These are phyloP conservation scores for Sciaenops ocellatus DNA, from an alignment of 2,797 vertebrate genomes.

Conservation along the genomic window DNA sequence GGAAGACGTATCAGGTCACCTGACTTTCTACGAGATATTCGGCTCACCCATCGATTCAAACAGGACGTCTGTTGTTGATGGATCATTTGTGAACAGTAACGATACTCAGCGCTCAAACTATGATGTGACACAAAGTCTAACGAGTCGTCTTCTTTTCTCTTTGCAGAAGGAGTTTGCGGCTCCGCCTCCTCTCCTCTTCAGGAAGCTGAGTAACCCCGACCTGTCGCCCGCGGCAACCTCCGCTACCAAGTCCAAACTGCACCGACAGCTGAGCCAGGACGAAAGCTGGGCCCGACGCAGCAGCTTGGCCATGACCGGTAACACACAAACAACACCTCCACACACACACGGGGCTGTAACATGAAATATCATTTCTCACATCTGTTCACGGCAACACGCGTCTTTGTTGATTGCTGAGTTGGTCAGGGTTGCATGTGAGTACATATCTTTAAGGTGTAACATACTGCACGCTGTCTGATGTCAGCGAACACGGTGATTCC, in stretches of 20 bases:
- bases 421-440: no score
- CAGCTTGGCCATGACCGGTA: conserved; percentile 94
- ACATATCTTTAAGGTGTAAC: no score
- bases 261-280: conserved; percentile 96
- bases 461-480: no score
- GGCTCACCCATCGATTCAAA: no score
- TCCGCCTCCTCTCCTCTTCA: conserved; percentile 90
- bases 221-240: conserved; percentile 90
- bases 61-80: not conserved
- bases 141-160: not conserved
- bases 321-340: not conserved
- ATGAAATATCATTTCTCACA: no score
- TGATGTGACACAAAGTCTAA: not conserved
- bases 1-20: no score
- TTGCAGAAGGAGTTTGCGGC: conserved; percentile 87
- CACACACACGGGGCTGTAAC: not conserved
- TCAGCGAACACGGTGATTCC: no score
- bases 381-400: not conserved
- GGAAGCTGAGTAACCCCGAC: conserved; percentile 98
- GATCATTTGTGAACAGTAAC: not conserved
- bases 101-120: not conserved
- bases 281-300: conserved; percentile 91
- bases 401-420: no score
- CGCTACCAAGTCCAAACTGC: conserved; percentile 91
- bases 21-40: no score